Conservation (phyloP, 2,888 invertebrate species). For the Mimas tiliae region DNA sequence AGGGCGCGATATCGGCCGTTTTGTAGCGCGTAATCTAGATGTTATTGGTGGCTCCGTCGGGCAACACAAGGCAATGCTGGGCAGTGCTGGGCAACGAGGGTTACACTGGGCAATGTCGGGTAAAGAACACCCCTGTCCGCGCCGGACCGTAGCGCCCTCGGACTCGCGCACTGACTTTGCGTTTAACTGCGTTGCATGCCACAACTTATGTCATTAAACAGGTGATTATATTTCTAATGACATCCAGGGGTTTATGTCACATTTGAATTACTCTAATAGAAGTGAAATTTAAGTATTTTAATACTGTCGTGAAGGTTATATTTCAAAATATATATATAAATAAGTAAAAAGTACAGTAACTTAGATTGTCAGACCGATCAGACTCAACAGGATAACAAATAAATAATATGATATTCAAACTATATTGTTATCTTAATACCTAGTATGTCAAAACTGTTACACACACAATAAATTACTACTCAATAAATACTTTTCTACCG, state of each 20-base stretch:
- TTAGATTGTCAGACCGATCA: too few species aligned
- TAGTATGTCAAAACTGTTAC: too few species aligned
- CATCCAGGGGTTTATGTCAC: slow-evolving; percentile 15
- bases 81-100: neutral
- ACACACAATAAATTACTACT: too few species aligned
- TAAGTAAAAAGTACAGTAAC: too few species aligned
- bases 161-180: slow-evolving; percentile 34
- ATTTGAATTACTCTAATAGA: neutral
- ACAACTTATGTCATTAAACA: slow-evolving; percentile 22
- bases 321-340: too few species aligned
- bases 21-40: slow-evolving; percentile 81
- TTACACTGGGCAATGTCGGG: slow-evolving; percentile 2
- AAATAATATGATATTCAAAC: too few species aligned
- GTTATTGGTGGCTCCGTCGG: slow-evolving; percentile 57
- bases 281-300: slow-evolving; percentile 1
- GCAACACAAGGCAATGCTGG: slow-evolving; percentile 32
- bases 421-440: too few species aligned
- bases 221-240: slow-evolving; percentile 1
- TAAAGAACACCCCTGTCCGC: slow-evolving; percentile 39
- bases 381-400: too few species aligned
- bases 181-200: slow-evolving; percentile 37
- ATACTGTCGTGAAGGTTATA: neutral
- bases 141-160: slow-evolving; percentile 58
- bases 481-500: too few species aligned
- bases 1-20: slow-evolving; percentile 74